Conservation (phyloP, 2,888 invertebrate species). For the Lutraria lutraria region DNA sequence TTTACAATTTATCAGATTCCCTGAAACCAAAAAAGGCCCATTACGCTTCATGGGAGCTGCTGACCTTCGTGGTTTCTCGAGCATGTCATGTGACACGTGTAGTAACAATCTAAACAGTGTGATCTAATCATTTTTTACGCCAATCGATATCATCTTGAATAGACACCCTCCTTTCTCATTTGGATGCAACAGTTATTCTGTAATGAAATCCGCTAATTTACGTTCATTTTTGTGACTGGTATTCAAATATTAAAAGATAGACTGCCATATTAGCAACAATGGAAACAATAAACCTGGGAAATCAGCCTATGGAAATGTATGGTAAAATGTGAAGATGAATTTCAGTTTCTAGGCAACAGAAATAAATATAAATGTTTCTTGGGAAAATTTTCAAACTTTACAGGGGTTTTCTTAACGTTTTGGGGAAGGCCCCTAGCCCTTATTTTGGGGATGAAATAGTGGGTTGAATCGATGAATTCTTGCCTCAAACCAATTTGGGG, state of each 20-base stretch:
- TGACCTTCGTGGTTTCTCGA: background rate
- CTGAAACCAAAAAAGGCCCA: background rate
- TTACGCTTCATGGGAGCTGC: background rate
- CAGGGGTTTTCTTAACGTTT: no score
- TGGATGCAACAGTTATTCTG: slow-evolving; percentile 4
- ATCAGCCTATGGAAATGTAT: background rate
- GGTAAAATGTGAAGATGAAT: background rate
- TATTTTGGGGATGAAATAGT: no score
- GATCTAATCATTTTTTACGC: slow-evolving; percentile 16
- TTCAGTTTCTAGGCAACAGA: background rate
- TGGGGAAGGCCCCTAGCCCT: no score
- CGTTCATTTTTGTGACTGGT: slow-evolving; percentile 11
- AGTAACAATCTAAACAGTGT: background rate
- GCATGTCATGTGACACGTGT: background rate
- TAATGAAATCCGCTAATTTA: slow-evolving; percentile 20
- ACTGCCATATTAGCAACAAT: slow-evolving; percentile 1
- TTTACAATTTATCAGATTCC: slow-evolving; percentile 5
- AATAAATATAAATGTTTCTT: background rate
- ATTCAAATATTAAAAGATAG: slow-evolving; percentile 15
- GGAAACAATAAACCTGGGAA: background rate
- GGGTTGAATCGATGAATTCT: no score
- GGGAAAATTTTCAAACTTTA: background rate
- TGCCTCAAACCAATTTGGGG: no score
- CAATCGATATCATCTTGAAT: slow-evolving; percentile 3
- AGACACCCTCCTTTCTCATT: background rate